Conservation (phyloP, 2,113 vertebrate genomes). For the Peromyscus leucopus region DNA sequence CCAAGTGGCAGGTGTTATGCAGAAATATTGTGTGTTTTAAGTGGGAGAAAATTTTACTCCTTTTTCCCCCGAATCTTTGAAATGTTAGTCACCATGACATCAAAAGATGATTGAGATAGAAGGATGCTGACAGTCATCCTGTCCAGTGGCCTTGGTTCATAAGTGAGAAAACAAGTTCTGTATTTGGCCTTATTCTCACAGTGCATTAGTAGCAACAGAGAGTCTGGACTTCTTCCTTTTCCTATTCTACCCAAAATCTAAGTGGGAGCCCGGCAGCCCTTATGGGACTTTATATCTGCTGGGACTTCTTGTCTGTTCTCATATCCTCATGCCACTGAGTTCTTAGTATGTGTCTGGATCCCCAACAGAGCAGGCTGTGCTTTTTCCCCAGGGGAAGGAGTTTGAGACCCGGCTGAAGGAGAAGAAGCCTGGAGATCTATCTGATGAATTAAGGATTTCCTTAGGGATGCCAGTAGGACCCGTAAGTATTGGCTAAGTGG, state of each 20-base stretch:
- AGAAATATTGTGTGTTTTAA: not conserved
- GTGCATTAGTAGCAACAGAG: not conserved
- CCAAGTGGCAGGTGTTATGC: not conserved
- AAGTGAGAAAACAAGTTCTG: not conserved
- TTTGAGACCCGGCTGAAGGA: slow-evolving; percentile 96
- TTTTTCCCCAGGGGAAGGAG: slow-evolving; percentile 92
- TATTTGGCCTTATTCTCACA: not conserved
- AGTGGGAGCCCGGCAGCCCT: not conserved
- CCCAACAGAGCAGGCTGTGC: not conserved
- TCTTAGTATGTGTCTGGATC: not conserved
- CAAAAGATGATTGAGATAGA: not conserved
- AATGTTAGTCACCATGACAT: not conserved
- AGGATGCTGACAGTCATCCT: not conserved
- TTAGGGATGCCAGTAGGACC: slow-evolving; percentile 96
- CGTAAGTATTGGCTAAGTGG: slow-evolving; percentile 84
- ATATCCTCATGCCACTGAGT: not conserved
- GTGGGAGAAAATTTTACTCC: not conserved
- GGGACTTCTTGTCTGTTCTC: not conserved
- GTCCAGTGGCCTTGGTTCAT: not conserved
- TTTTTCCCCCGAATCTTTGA: not conserved
- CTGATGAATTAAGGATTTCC: slow-evolving; percentile 93
- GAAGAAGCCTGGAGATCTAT: slow-evolving; percentile 96
- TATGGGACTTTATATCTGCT: not conserved
- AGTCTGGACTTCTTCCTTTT: not conserved
- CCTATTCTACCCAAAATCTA: not conserved